Conservation (phyloP, 1,140 invertebrate genomes). For the Penaeus chinensis region DNA sequence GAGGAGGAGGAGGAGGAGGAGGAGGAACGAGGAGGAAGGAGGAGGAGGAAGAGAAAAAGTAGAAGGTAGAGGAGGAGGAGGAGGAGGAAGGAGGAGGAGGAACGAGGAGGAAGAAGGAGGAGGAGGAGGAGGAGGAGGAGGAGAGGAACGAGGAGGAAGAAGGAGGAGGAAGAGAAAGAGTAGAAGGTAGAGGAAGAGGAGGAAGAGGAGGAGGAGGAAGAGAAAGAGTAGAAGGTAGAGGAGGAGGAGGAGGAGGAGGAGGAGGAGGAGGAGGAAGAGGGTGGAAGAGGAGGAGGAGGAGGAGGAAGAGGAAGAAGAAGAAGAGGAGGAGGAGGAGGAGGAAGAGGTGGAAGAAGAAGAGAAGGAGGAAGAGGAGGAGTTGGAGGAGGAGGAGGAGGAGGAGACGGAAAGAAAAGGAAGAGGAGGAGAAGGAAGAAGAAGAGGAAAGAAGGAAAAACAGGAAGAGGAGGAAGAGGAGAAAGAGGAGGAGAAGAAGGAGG, state of each 20-base stretch:
- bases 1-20: background rate
- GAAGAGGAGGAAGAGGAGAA: background rate
- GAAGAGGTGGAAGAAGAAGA: background rate
- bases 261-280: background rate
- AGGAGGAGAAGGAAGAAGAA: background rate
- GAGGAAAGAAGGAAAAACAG: too few relatives aligned
- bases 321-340: too few relatives aligned
- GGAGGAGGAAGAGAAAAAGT: background rate
- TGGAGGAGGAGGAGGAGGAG: background rate
- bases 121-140: too few relatives aligned
- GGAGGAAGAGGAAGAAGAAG: too few relatives aligned
- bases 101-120: background rate
- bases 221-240: background rate
- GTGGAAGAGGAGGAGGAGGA: too few relatives aligned
- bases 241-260: background rate
- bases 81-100: background rate
- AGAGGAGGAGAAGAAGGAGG: background rate
- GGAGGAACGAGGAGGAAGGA: background rate
- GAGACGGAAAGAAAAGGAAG: background rate
- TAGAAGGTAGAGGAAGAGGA: background rate
- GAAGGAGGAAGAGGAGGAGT: background rate
- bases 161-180: background rate
- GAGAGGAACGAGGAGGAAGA: background rate
- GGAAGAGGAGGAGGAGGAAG: background rate
- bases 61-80: too few relatives aligned